phyloP scores from a whole-genome alignment of 35 echinoderm and acorn worm species.

The Diadema setosum region DNA sequence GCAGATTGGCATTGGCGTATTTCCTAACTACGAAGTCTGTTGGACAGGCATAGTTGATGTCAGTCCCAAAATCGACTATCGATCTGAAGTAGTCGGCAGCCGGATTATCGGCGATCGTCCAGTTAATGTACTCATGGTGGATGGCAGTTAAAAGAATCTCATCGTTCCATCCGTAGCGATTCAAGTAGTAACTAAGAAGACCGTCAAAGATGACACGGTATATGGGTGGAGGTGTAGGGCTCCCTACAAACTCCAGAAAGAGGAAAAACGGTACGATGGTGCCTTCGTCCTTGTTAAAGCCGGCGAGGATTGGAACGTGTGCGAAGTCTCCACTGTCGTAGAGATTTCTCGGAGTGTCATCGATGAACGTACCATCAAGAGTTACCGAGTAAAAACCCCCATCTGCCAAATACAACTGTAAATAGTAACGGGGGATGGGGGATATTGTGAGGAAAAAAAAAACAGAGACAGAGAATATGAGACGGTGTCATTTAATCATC shows the following conservation, averaged over 20 bases:
- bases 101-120: conserved; percentile 40
- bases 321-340: background rate
- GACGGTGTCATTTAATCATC: too few species aligned
- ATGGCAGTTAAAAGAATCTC: conserved; percentile 29
- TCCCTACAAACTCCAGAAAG: background rate
- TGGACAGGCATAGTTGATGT: conserved; percentile 13
- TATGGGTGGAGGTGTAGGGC: background rate
- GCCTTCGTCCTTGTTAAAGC: conserved; percentile 16
- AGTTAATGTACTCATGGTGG: conserved; percentile 61
- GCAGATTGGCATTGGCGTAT: background rate
- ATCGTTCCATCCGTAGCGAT: background rate
- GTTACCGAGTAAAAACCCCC: too few species aligned
- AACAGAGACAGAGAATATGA: too few species aligned
- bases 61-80: background rate
- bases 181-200: background rate
- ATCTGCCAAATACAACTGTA: too few species aligned
- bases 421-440: too few species aligned
- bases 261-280: background rate
- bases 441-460: too few species aligned
- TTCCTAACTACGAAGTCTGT: background rate
- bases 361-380: background rate
- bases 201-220: background rate
- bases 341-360: conserved; percentile 11
- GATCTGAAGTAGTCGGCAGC: conserved; percentile 47
- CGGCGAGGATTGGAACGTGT: background rate